Conservation (phyloP, 2,113 vertebrate species). For the Marcusenius ussheri region DNA sequence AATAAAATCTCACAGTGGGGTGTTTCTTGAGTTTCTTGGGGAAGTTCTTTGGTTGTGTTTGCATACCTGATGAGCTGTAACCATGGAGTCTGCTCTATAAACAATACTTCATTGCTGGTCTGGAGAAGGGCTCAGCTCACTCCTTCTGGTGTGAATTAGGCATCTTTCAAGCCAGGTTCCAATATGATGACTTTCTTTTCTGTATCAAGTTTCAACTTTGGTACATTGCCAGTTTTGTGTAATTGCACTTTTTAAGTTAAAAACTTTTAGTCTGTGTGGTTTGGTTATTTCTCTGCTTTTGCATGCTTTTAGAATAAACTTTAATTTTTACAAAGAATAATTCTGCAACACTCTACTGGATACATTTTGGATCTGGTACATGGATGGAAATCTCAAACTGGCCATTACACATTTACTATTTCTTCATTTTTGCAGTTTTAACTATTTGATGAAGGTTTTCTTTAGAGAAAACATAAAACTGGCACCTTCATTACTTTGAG, state of each 20-base stretch:
- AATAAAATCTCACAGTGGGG: background rate
- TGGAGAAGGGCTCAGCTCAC: background rate
- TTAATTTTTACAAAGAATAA: background rate
- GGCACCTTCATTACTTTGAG: background rate
- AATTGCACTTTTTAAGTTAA: background rate
- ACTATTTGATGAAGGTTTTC: background rate
- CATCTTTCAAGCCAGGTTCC: background rate
- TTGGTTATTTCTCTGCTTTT: background rate
- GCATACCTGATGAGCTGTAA: background rate
- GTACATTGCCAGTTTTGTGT: background rate
- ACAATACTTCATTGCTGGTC: background rate
- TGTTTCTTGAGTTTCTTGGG: background rate
- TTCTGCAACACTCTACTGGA: background rate
- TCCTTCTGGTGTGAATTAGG: background rate
- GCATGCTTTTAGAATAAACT: background rate
- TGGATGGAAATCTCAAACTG: background rate
- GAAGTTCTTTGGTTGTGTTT: background rate
- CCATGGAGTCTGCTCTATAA: background rate
- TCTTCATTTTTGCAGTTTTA: background rate
- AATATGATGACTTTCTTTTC: background rate
- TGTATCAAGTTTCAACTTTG: background rate
- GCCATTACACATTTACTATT: background rate
- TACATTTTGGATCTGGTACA: background rate
- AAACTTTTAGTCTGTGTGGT: background rate
- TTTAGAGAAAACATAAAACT: background rate